phyloP scores from a whole-genome alignment of 2,888 invertebrate species.

The Anagyrus pseudococci region DNA sequence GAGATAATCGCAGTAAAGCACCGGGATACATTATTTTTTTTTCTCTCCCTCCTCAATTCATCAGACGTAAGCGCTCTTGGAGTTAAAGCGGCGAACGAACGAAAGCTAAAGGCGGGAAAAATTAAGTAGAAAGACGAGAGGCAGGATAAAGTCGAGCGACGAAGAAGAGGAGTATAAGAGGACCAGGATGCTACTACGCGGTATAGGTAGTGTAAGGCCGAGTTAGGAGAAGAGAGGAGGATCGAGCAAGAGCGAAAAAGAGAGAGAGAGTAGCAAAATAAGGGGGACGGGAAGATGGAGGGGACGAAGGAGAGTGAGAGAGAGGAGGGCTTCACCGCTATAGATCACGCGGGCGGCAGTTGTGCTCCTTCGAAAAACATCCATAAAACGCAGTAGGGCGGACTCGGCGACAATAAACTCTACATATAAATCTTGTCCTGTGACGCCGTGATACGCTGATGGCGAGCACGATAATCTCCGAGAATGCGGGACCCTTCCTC shows the following conservation, averaged over 20 bases:
- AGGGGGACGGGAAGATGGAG: conserved; percentile 33
- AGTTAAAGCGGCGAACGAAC: too few relatives aligned
- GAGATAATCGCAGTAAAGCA: too few relatives aligned
- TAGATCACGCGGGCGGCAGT: conserved; percentile 59
- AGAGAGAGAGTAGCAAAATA: conserved; percentile 38
- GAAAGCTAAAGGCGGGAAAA: too few relatives aligned
- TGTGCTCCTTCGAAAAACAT: conserved; percentile 62
- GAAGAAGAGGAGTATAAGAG: too few relatives aligned
- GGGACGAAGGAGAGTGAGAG: conserved; percentile 26
- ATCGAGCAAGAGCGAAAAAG: conserved; percentile 30
- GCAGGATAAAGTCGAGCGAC: too few relatives aligned
- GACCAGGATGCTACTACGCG: too few relatives aligned
- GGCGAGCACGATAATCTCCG: conserved; percentile 63
- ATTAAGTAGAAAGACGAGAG: too few relatives aligned
- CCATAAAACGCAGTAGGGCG: conserved; percentile 64
- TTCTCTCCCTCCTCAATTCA: too few relatives aligned
- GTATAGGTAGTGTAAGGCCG: not conserved
- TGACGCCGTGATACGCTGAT: conserved; percentile 63
- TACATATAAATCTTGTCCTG: conserved; percentile 63
- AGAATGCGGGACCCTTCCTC: conserved; percentile 54
- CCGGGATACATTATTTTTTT: too few relatives aligned
- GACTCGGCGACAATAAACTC: conserved; percentile 63
- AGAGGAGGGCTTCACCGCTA: conserved; percentile 47
- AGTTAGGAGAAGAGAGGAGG: conserved; percentile 23
- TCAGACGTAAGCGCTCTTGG: too few relatives aligned